Evolutionary conservation across 1,140 invertebrate species (phyloP).

Genomic region (Micrasema longulum): DNA sequence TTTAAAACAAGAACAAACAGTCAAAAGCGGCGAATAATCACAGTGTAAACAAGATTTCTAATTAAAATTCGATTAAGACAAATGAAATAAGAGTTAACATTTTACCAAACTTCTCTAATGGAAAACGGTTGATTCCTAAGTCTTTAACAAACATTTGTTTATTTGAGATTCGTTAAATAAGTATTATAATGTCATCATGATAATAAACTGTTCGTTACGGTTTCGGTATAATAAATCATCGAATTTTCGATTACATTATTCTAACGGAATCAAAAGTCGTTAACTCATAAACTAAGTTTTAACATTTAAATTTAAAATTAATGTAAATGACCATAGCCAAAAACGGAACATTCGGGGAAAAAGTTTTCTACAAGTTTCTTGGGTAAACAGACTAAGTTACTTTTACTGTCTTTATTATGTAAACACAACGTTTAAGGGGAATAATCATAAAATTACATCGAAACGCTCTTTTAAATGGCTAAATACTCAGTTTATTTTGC

Average conservation of each 20-base stretch:
- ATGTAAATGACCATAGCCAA: slow-evolving; percentile 16
- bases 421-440: background rate
- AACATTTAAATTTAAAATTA: slow-evolving; percentile 28
- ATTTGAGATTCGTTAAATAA: background rate
- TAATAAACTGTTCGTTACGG: background rate
- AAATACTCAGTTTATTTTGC: too few relatives aligned
- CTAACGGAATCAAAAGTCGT: background rate
- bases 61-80: slow-evolving; percentile 35
- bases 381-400: too few relatives aligned
- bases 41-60: slow-evolving; percentile 32
- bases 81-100: slow-evolving; percentile 18
- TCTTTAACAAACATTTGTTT: slow-evolving; percentile 6
- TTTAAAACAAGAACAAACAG: background rate
- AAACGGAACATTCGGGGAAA: background rate
- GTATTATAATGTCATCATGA: slow-evolving; percentile 26
- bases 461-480: too few relatives aligned
- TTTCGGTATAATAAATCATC: slow-evolving; percentile 3
- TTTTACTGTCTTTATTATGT: background rate
- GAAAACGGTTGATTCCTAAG: slow-evolving; percentile 11
- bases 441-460: too few relatives aligned
- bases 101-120: slow-evolving; percentile 16
- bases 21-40: slow-evolving; percentile 16
- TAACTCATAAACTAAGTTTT: background rate
- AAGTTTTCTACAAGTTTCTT: too few relatives aligned
- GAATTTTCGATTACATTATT: slow-evolving; percentile 3